These are phyloP conservation scores for Lasius fuliginosus DNA, from an alignment of 2,888 invertebrate species.

Conservation along the genomic window DNA sequence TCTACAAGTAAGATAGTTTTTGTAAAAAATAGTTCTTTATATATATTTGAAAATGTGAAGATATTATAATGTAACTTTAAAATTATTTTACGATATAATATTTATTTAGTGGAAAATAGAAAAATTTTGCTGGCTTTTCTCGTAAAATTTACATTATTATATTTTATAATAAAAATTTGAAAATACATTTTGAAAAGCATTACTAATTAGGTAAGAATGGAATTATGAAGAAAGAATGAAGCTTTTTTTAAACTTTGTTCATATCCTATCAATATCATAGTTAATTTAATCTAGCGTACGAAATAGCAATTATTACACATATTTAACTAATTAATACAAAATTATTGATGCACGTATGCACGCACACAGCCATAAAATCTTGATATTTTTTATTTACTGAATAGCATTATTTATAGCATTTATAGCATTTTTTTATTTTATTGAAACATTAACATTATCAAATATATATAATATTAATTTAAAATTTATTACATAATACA, in stretches of 20 bases:
- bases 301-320: not conserved
- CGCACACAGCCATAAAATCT: not conserved
- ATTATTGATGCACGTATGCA: not conserved
- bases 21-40: not conserved
- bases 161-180: not conserved
- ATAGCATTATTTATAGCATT: not conserved
- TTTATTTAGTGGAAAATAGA: not conserved
- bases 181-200: not conserved
- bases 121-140: not conserved
- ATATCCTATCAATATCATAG: not conserved
- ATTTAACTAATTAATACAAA: not conserved
- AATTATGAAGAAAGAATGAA: not conserved
- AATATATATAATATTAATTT: conserved; percentile 14
- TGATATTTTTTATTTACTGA: not conserved
- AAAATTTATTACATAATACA: conserved; percentile 3
- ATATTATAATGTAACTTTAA: conserved; percentile 1
- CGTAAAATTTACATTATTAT: not conserved
- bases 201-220: not conserved
- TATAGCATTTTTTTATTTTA: not conserved
- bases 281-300: not conserved
- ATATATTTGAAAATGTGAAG: not conserved
- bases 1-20: not conserved
- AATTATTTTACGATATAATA: not conserved
- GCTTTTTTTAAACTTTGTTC: not conserved
- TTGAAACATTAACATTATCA: not conserved